Percentiles rank a stretch among this genome's conserved stretches.
These are phyloP conservation scores for Rhynchomys soricoides DNA, from an alignment of 2,113 vertebrate genomes.

Conservation along the genomic window DNA sequence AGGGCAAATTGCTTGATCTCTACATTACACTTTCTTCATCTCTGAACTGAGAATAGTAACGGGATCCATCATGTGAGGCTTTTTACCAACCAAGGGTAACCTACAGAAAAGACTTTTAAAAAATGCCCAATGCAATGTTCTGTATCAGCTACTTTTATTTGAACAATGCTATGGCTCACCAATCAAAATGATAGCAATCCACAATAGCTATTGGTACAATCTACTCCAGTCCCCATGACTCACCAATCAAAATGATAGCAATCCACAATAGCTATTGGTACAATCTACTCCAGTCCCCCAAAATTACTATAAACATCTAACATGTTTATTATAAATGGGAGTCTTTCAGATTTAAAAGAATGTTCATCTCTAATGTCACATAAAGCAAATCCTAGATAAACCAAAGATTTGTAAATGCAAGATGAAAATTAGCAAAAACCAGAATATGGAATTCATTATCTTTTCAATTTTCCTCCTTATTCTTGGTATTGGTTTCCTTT, in stretches of 20 bases:
- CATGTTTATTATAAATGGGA: not conserved
- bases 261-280: not conserved
- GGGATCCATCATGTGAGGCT: not conserved
- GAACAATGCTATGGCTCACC: not conserved
- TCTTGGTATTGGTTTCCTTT: not conserved
- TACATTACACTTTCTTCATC: not conserved
- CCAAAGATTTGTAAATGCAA: not conserved
- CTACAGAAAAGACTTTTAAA: not conserved
- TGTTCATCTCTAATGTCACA: not conserved
- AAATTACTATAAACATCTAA: constrained; percentile 1
- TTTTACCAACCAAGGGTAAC: not conserved
- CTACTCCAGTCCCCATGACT: not conserved
- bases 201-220: not conserved
- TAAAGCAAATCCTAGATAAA: constrained; percentile 44
- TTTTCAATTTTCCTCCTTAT: constrained; percentile 24
- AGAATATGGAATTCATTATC: constrained; percentile 21
- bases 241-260: not conserved
- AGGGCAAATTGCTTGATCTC: not conserved
- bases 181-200: not conserved
- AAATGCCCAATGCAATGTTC: not conserved
- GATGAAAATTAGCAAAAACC: not conserved
- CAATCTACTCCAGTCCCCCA: not conserved
- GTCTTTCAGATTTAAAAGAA: not conserved
- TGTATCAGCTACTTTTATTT: not conserved
- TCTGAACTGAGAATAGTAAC: not conserved